Evolutionary conservation across 2,113 vertebrate species (phyloP), one percentile per base, ranked within the genome.

Genomic region (Orcinus orca): DNA sequence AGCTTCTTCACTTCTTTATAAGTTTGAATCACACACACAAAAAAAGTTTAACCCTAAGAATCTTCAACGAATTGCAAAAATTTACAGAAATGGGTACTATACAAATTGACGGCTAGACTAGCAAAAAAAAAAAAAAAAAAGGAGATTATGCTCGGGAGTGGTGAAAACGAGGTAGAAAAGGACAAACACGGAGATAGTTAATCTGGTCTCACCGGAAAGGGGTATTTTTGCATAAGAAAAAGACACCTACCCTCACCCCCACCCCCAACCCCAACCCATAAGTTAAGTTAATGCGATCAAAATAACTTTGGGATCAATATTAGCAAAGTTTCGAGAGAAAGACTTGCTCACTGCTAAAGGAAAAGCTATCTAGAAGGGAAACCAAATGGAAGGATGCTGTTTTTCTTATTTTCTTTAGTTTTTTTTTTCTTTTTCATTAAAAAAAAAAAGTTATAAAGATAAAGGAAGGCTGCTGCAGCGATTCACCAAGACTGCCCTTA

Each of bases 221-320:
- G 67, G 67, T 41, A 81, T 94, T 97, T 96, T 98, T 95, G 96
- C 98, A 98, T 98, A 98, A 98, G 97, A 98, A 98, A 96, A 97
- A 98, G 92, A 98, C 95, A 92, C 90, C 90, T 97, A 97, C 90
- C 90, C 92, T 94, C 93, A 91, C 50, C 88, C 96, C 97, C 76
- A 79, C 96, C 96, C 96, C 93, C 86, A 96, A 53, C 95, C 90
- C 96, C 86, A 96, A 73, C 95, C 90, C 96, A 68, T 90, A 97
- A 97, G 89, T 97, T 97, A 97, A 97, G 53, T 97, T 97, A 97
- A 89, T 95, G 92, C 7, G 23, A 93, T 88, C 93, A 95, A 96
- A 97, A 97, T 95, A 98, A 97, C 98, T 98, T 98, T 97, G 97
- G 98, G 95, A 97, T 97, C 95, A 79, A 74, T 95, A 71, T 94